Base-by-base conservation (phyloP, 2,888 invertebrate genomes). In the Nomada goodeniana region DNA sequence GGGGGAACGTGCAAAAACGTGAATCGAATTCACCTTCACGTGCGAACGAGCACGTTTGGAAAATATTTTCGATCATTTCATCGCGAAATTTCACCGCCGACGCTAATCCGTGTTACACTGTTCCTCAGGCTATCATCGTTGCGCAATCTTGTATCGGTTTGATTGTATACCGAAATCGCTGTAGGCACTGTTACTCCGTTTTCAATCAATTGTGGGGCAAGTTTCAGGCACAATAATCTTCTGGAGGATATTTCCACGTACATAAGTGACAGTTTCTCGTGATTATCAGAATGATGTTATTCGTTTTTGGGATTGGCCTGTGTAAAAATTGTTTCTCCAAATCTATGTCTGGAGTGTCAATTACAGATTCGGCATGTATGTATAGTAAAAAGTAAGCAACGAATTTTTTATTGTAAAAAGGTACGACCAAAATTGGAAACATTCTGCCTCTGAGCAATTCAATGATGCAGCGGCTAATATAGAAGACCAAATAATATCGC, bases 1-100 rank as follows among this genome's bases (percentile, higher is more conserved):
- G 63, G 60, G 63, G 69, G 69, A 87, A 90, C 86, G 85, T 79
- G 84, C 84, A 90, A 88, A 91, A 90, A 89, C 90, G 88, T 89
- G 89, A 87, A 86, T 80, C 88, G 84, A 89, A 89, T 87, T 84
- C 90, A 81, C 81, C 86, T 88, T 88, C 90, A 90, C 90, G 90
- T 90, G 91, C 91, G 89, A 82, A 75, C 78, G 84, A 84, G 76
- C 82, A 76, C 83, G 88, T 75, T 72, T 71, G 79, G 88, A 83
- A 87, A 87, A 87, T 86, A 88, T 88, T 87, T 87, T 86, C 76
- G 76, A 84, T 63, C 75, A 72, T 84, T 77, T 80, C 23, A 23
- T 23, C 70, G 20, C 44, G 73, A 57, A 57, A 72, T 72, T 80
- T 80, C 20, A 65, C 57, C 57, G 69, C 44, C 60, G 74, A 75